Evolutionary conservation across 1,140 invertebrate species (phyloP), one percentile per base, ranked within the genome.

Genomic region (Hypsibius dujardini): DNA sequence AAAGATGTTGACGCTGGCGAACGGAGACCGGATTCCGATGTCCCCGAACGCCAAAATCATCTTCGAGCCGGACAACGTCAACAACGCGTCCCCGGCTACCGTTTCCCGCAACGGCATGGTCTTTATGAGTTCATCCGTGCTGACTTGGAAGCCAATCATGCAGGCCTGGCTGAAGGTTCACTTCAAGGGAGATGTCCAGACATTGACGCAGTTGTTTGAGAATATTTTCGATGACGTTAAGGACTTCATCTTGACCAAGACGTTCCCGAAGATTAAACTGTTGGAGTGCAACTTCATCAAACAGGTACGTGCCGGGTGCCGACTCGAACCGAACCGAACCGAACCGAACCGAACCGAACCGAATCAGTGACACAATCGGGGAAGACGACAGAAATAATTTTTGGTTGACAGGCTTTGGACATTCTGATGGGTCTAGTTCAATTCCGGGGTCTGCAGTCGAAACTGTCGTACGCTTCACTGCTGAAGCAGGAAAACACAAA

Each of bases 91-190:
- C 42, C 92, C 92, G 2, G 92, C 92, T 1, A 96, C 92, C 0
- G 92, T 96, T 1, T 95, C 92, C 0, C 83, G 92, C 71, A 95
- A 94, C 79, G 92, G 92, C 74, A 95, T 95, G 92, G 92, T 95
- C 1, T 97, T 94, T 78, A 95, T 97, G 92, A 94, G 90, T 76
- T 92, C 90, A 0, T 95, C 92, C 0, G 92, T 90, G 0, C 80
- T 97, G 46, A 87, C 91, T 77, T 95, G 92, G 88, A 85, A 86
- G 76, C 92, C 92, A 0, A 85, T 90, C 40, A 80, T 89, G 2
- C 83, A 86, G 84, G 79, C 89, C 12, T 95, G 92, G 92, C 77
- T 96, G 0, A 90, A 87, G 78, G 84, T 84, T 73, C 86, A 87
- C 14, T 73, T 81, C 1, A 79, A 85, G 62, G 89, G 94, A 77